Evolutionary conservation across 2,113 vertebrate species (phyloP).

Genomic region (Epinephelus fuscoguttatus): DNA sequence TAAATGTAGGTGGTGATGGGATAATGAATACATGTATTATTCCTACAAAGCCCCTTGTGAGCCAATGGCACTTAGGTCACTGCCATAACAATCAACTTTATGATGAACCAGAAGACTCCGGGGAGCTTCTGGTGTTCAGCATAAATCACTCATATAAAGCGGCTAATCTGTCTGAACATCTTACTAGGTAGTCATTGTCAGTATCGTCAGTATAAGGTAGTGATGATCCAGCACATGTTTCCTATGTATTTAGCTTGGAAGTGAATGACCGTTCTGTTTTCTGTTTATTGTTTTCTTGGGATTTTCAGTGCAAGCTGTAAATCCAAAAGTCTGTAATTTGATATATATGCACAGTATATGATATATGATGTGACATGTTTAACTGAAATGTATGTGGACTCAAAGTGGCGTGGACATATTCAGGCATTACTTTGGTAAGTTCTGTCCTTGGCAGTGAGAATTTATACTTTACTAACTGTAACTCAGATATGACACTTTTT

Average conservation of each 20-base stretch:
- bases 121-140: not conserved
- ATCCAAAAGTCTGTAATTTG: not conserved
- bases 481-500: not conserved
- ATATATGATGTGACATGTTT: not conserved
- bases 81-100: conserved; percentile 20
- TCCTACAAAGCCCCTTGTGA: not conserved
- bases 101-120: not conserved
- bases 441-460: not conserved
- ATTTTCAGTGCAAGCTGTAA: not conserved
- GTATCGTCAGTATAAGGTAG: not conserved
- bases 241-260: not conserved
- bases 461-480: not conserved
- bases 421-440: conserved; percentile 17
- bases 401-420: not conserved
- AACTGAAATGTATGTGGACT: not conserved
- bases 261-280: not conserved
- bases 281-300: not conserved
- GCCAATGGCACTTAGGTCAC: not conserved
- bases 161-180: not conserved
- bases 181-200: conserved; percentile 1
- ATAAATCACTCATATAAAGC: conserved; percentile 18
- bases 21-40: not conserved
- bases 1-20: not conserved
- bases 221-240: not conserved
- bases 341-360: not conserved